Base-by-base conservation (phyloP, 1,140 invertebrate species). In the Glomeris maerens region DNA sequence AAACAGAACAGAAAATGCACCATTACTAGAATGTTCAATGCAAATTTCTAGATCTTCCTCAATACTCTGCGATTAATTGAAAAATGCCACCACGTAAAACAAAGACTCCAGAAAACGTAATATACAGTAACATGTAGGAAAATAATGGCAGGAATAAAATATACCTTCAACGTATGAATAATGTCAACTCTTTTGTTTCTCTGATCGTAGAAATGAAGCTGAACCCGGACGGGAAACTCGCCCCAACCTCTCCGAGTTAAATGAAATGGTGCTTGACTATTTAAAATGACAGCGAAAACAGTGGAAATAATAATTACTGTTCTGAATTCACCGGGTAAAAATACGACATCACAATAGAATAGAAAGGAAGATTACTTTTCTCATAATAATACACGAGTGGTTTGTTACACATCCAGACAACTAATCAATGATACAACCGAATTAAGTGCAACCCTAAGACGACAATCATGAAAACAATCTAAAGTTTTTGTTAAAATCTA, bases 181-280 rank as follows among this genome's bases (percentile, higher is more conserved):
- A 92, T 66, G 58, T 84, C 78, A 2, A 85, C 74, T 0, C 84
- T 81, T 60, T 85, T 84, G 62, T 91, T 85, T 10, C 78, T 62
- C 2, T 67, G 57, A 59, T 81, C 77, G 40, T 77, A 73, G 60
- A 92, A 91, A 66, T 81, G 82, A 5, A 92, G 65, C 61, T 87
- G 81, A 5, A 89, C 75, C 52, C 80, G 70, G 17, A 89, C 68
- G 1, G 83, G 83, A 71, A 93, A 93, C 70, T 92, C 87, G 14
- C 88, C 88, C 88, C 88, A 93, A 20, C 88, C 88, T 45, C 83
- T 72, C 40, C 85, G 73, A 0, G 79, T 78, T 40, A 93, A 62
- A 62, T 89, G 81, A 72, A 86, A 92, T 5, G 88, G 88, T 0
- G 80, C 72, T 29, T 75, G 67, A 42, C 80, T 83, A 56, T 23